Evolutionary conservation across 2,113 vertebrate species (phyloP).

Genomic region (Sakesphorus luctuosus): DNA sequence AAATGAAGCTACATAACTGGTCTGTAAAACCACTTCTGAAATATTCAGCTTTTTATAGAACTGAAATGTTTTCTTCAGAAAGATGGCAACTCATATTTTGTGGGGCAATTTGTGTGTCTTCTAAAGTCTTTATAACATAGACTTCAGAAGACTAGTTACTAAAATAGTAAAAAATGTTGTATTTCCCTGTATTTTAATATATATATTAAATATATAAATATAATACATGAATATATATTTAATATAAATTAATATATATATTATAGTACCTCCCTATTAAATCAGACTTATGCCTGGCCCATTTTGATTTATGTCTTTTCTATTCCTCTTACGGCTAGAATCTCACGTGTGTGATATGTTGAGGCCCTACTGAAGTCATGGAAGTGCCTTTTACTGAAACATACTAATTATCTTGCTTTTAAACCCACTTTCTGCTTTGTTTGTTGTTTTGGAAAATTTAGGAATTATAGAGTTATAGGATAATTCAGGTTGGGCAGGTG

Average conservation of each 20-base stretch:
- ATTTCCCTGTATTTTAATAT: too few relatives aligned
- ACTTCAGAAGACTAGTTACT: background rate
- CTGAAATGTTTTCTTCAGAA: background rate
- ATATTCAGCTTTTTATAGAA: background rate
- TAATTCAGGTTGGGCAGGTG: background rate
- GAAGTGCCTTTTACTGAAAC: background rate
- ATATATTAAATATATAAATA: too few relatives aligned
- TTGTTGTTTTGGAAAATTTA: background rate
- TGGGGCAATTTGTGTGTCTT: background rate
- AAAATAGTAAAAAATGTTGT: background rate
- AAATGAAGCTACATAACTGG: background rate
- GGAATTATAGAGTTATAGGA: background rate
- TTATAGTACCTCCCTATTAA: background rate
- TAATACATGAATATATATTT: too few relatives aligned
- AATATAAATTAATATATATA: background rate
- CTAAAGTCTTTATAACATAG: background rate
- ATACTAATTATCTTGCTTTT: background rate
- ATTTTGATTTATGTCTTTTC: background rate
- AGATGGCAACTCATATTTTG: background rate
- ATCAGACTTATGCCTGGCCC: background rate
- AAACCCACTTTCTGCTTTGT: background rate
- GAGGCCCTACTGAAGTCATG: background rate
- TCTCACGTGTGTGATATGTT: background rate
- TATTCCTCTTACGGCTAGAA: background rate
- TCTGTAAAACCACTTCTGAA: background rate